Evolutionary conservation across 2,888 invertebrate species (phyloP).

Genomic region (Tenodera sinensis): DNA sequence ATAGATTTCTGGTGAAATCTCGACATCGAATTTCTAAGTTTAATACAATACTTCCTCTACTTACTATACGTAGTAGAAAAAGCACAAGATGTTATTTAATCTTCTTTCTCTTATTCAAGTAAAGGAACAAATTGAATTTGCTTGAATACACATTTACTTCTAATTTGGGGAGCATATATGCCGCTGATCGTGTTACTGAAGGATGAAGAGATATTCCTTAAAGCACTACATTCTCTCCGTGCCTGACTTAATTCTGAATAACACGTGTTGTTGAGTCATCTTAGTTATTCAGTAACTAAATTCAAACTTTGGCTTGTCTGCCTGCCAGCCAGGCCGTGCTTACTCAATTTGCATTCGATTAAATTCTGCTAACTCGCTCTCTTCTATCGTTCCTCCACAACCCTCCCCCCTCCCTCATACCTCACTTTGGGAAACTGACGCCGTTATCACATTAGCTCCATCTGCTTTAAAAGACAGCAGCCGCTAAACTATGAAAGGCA

Average conservation of each 20-base stretch:
- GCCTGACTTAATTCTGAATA: neutral
- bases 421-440: neutral
- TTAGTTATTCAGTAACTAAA: constrained; percentile 13
- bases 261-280: constrained; percentile 17
- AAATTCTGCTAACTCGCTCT: constrained; percentile 26
- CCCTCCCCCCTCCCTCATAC: neutral
- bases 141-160: neutral
- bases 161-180: neutral
- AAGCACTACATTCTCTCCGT: neutral
- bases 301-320: constrained; percentile 4
- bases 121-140: neutral
- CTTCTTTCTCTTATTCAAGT: too few species aligned
- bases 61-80: too few species aligned
- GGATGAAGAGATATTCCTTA: neutral
- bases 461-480: neutral
- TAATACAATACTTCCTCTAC: too few species aligned
- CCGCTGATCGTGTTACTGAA: neutral
- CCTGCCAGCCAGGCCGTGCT: neutral
- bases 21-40: too few species aligned
- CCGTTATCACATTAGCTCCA: neutral
- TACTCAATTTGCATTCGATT: constrained; percentile 29
- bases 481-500: neutral
- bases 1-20: too few species aligned
- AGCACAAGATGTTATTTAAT: too few species aligned
- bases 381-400: neutral